These are phyloP conservation scores for Tinea pellionella DNA, from an alignment of 2,888 invertebrate species.

Conservation along the genomic window DNA sequence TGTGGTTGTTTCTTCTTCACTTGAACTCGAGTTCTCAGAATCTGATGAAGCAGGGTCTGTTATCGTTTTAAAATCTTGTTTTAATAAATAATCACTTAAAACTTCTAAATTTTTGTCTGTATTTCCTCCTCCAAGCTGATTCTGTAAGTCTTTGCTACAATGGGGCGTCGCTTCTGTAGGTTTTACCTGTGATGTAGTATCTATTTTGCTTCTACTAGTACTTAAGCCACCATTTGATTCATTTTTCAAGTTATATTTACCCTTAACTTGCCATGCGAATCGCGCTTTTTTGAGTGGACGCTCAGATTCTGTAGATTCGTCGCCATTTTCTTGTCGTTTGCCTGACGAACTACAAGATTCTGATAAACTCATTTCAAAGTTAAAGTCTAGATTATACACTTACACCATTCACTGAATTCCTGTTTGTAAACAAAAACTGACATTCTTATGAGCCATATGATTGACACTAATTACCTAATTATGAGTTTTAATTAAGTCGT, in stretches of 20 bases:
- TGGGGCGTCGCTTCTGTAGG: neutral
- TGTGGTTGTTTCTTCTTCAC: neutral
- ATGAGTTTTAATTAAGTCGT: neutral
- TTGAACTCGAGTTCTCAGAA: neutral
- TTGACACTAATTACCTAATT: slow-evolving; percentile 29
- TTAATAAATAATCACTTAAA: slow-evolving; percentile 46
- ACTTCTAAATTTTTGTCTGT: slow-evolving; percentile 50
- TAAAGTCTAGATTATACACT: neutral
- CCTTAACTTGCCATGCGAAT: slow-evolving; percentile 76
- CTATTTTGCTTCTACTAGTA: neutral
- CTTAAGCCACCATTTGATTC: slow-evolving; percentile 17
- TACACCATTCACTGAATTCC: slow-evolving; percentile 22
- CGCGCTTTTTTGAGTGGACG: slow-evolving; percentile 75
- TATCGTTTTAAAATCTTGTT: slow-evolving; percentile 45
- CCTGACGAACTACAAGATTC: slow-evolving; percentile 53
- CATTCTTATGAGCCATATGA: slow-evolving; percentile 39
- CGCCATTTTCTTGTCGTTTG: slow-evolving; percentile 65
- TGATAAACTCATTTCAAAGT: slow-evolving; percentile 43
- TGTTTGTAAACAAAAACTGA: slow-evolving; percentile 63
- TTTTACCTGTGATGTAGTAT: neutral
- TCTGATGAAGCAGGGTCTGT: slow-evolving; percentile 31
- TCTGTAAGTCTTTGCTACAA: slow-evolving; percentile 3
- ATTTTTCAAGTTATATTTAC: slow-evolving; percentile 71
- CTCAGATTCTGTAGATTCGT: slow-evolving; percentile 56
- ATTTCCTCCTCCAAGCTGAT: slow-evolving; percentile 18